phyloP scores from a whole-genome alignment of 1,140 invertebrate genomes.

The Drosophila melanogaster region DNA sequence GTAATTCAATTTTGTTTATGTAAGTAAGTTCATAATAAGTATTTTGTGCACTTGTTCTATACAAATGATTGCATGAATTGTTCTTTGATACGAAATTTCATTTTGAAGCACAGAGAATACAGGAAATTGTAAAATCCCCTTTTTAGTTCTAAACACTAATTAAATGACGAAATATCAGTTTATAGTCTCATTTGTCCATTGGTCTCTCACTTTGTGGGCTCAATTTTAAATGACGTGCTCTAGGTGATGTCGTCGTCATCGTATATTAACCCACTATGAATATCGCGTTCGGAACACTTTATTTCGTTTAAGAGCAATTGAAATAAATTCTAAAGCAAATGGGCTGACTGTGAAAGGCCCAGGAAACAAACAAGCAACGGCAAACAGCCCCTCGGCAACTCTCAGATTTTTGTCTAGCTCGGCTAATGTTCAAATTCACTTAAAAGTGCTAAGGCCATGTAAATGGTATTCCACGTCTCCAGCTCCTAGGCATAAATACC shows the following conservation, averaged over 20 bases:
- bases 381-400: constrained; percentile 9
- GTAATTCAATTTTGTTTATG: no score
- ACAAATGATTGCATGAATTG: no score
- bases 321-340: constrained; percentile 68
- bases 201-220: constrained; percentile 6
- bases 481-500: background rate
- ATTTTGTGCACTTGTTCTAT: no score
- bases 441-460: constrained; percentile 51
- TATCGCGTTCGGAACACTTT: constrained; percentile 27
- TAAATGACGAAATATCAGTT: no score
- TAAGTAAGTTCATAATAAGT: no score
- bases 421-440: constrained; percentile 75
- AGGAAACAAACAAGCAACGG: constrained; percentile 8
- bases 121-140: no score
- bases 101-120: no score
- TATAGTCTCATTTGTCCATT: no score
- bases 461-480: constrained; percentile 49
- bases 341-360: constrained; percentile 8
- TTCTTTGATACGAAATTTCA: no score
- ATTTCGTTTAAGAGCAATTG: constrained; percentile 65
- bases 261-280: constrained; percentile 21
- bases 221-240: constrained; percentile 44
- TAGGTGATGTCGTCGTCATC: constrained; percentile 31
- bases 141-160: no score
- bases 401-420: constrained; percentile 33